A percentile compares a stretch with the other conserved stretches of the same genome.
phyloP scores from a whole-genome alignment of 64 coral and sea anemone genomes.

The Stichodactyla helianthus region DNA sequence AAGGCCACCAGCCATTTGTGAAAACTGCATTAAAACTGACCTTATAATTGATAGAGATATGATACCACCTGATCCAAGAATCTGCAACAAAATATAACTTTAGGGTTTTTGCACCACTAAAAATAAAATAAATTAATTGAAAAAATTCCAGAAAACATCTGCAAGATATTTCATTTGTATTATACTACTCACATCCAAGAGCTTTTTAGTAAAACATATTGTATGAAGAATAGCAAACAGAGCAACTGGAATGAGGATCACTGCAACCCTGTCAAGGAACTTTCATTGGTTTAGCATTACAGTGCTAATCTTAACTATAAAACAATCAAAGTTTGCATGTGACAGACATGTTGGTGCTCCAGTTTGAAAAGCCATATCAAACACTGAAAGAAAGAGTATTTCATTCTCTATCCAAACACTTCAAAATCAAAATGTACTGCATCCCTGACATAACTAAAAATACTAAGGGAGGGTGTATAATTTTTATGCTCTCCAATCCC shows the following conservation, averaged over 20 bases:
- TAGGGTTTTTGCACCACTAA: neutral
- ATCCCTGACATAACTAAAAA: too few species aligned
- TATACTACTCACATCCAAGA: conserved; percentile 74
- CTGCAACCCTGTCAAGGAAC: conserved; percentile 9
- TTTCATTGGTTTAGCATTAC: neutral
- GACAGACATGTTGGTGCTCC: too few species aligned
- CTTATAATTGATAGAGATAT: conserved; percentile 85
- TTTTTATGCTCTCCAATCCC: too few species aligned
- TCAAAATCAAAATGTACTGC: neutral
- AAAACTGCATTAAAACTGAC: conserved; percentile 16
- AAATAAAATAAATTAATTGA: too few species aligned
- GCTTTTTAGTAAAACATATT: conserved; percentile 88
- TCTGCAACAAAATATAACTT: conserved; percentile 37
- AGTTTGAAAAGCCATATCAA: too few species aligned
- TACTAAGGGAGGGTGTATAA: too few species aligned
- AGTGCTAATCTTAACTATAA: too few species aligned
- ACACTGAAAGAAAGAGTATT: neutral
- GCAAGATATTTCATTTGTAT: neutral
- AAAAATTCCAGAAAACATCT: neutral
- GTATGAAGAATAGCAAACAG: conserved; percentile 92
- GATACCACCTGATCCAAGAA: conserved; percentile 84
- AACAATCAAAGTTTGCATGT: too few species aligned
- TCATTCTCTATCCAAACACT: too few species aligned
- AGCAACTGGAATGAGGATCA: conserved; percentile 81
- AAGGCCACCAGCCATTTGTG: too few species aligned